A percentile compares a stretch with the other conserved stretches of the same genome.
Evolutionary conservation across 2,888 invertebrate species (phyloP).

Genomic region (Sylvicola cinctus): DNA sequence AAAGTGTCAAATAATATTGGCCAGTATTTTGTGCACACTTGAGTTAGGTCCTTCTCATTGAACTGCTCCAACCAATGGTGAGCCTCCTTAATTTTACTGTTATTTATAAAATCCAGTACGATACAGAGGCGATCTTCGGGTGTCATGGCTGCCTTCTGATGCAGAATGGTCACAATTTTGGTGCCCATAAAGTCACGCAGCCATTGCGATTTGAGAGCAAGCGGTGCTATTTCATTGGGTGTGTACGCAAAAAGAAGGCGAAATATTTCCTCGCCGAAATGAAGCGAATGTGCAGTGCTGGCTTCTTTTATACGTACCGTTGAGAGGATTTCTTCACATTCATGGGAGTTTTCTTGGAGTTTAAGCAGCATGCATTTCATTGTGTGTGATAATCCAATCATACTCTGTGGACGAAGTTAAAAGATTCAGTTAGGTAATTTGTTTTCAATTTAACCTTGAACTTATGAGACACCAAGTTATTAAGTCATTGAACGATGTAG

Average conservation of each 20-base stretch:
- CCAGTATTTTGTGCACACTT: constrained; percentile 4
- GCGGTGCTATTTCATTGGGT: constrained; percentile 17
- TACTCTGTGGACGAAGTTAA: neutral
- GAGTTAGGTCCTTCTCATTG: constrained; percentile 3
- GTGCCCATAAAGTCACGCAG: constrained; percentile 3
- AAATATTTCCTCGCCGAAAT: constrained; percentile 11
- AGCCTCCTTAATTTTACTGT: constrained; percentile 3
- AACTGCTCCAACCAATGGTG: constrained; percentile 3
- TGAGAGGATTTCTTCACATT: constrained; percentile 3
- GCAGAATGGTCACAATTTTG: neutral
- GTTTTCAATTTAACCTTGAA: too few species aligned
- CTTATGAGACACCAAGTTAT: too few species aligned
- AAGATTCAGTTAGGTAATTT: too few species aligned
- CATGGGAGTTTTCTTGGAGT: neutral
- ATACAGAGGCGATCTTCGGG: constrained; percentile 6
- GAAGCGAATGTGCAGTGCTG: neutral
- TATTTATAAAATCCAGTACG: constrained; percentile 4
- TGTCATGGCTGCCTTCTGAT: constrained; percentile 1
- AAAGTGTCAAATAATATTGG: constrained; percentile 6
- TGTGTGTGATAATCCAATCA: constrained; percentile 1
- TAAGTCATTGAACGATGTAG: too few species aligned
- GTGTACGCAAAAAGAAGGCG: constrained; percentile 17
- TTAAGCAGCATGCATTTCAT: constrained; percentile 4
- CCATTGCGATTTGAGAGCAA: constrained; percentile 15
- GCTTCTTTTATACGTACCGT: neutral